Conservation (phyloP, 2,888 invertebrate species). For the Penaeus monodon region DNA sequence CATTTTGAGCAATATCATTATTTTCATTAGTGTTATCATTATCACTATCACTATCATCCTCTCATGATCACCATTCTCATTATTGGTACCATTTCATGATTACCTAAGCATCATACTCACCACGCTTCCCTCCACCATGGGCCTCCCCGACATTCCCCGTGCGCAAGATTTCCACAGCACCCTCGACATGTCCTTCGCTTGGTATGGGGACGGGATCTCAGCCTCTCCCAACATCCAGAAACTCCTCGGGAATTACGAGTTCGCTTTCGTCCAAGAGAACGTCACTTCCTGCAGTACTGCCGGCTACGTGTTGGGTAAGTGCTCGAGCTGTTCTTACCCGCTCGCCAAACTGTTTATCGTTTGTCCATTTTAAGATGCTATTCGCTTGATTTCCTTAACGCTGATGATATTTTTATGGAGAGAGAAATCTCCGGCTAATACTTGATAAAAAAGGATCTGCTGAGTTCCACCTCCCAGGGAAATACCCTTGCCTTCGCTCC, state of each 20-base stretch:
- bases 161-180: neutral
- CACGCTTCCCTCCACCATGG: too few species aligned
- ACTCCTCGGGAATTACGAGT: conserved; percentile 13
- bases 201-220: neutral
- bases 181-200: neutral
- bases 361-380: neutral
- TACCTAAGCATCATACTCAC: too few species aligned
- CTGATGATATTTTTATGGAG: too few species aligned
- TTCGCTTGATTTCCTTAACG: too few species aligned
- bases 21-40: too few species aligned
- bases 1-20: too few species aligned
- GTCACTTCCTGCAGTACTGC: neutral
- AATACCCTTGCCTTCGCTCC: conserved; percentile 1
- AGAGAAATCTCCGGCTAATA: too few species aligned
- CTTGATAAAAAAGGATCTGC: too few species aligned
- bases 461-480: neutral
- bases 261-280: neutral
- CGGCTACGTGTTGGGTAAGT: neutral
- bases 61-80: too few species aligned
- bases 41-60: too few species aligned
- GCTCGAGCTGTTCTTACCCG: neutral
- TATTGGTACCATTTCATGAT: too few species aligned
- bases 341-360: neutral
- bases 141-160: too few species aligned
- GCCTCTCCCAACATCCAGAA: neutral